Percentiles rank a stretch among this genome's conserved stretches.
phyloP scores from a whole-genome alignment of 2,113 vertebrate species.

The Antennarius striatus region DNA sequence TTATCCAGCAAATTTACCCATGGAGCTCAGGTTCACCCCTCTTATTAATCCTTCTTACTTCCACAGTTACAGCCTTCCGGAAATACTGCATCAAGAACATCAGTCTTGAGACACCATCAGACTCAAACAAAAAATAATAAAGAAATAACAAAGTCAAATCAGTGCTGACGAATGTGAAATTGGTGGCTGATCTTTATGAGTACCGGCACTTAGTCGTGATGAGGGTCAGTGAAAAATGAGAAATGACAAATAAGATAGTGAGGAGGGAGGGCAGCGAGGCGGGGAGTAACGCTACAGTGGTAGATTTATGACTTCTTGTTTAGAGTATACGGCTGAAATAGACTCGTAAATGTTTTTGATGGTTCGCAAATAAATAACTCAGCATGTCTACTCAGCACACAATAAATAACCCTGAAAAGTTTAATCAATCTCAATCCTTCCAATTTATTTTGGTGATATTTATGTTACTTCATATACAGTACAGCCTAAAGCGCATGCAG shows the following conservation, averaged over 20 bases:
- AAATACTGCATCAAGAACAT: slow-evolving; percentile 29
- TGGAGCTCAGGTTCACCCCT: slow-evolving; percentile 6
- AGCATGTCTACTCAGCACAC: slow-evolving; percentile 68
- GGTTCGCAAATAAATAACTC: slow-evolving; percentile 69
- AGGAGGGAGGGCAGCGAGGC: background rate
- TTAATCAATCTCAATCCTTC: slow-evolving; percentile 57
- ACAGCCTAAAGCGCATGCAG: slow-evolving; percentile 1
- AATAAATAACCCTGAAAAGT: slow-evolving; percentile 72
- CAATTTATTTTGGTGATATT: slow-evolving; percentile 59
- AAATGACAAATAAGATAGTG: slow-evolving; percentile 20
- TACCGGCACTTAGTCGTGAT: slow-evolving; percentile 30
- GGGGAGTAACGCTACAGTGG: slow-evolving; percentile 40
- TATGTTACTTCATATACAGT: slow-evolving; percentile 43
- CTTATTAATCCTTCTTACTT: slow-evolving; percentile 6
- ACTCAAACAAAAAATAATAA: slow-evolving; percentile 10
- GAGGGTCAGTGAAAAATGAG: slow-evolving; percentile 40
- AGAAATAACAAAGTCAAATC: slow-evolving; percentile 36
- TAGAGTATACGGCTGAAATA: slow-evolving; percentile 69
- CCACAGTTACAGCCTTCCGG: slow-evolving; percentile 5
- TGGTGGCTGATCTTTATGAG: slow-evolving; percentile 54
- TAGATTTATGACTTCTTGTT: slow-evolving; percentile 70
- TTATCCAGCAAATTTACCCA: slow-evolving; percentile 34
- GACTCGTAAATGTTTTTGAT: slow-evolving; percentile 77
- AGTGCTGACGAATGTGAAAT: slow-evolving; percentile 49
- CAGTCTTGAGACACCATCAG: slow-evolving; percentile 39